Evolutionary conservation across 2,888 invertebrate genomes (phyloP), one percentile per base, ranked within the genome.

Genomic region (Ferdinandea cuprea): DNA sequence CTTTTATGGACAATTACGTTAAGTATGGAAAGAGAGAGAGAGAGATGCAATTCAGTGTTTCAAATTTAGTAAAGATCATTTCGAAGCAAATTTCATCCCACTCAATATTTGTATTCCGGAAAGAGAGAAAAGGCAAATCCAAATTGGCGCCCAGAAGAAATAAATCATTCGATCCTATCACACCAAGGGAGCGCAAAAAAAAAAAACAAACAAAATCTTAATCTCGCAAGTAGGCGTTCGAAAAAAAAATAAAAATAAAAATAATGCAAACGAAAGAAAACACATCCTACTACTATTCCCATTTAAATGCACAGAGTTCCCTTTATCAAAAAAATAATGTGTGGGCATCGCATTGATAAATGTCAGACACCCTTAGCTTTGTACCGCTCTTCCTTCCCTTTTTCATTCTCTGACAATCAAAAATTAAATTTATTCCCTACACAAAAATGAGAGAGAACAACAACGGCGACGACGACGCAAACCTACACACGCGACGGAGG

Each of bases 401-500:
- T 28, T 48, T n/a, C 30, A n/a, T n/a, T n/a, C n/a, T n/a, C n/a
- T n/a, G 63, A 58, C 80, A 81, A 9, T n/a, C 30, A 74, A 65
- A 68, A 65, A 66, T 61, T 52, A 59, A 81, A 72, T 56, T 71
- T 65, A 59, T 48, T 48, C 59, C 37, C 28, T 15, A 71, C 71
- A 81, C 35, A 65, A 25, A n/a, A 65, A 59, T 46, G 19, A 58
- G n/a, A n/a, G n/a, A n/a, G n/a, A n/a, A n/a, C n/a, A 37, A 54
- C 37, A 48, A 15, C 40, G 37, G 65, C 35, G 8, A n/a, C 65
- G n/a, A n/a, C n/a, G n/a, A n/a, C n/a, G n/a, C n/a, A 76, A 76
- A 65, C 81, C 71, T 61, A 71, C 77, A 76, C 81, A 81, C 76
- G 46, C 81, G 69, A 71, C 52, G 59, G 35, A 32, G 58, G 61